Evolutionary conservation across 2,888 invertebrate genomes (phyloP).

Genomic region (Aquatica leii): DNA sequence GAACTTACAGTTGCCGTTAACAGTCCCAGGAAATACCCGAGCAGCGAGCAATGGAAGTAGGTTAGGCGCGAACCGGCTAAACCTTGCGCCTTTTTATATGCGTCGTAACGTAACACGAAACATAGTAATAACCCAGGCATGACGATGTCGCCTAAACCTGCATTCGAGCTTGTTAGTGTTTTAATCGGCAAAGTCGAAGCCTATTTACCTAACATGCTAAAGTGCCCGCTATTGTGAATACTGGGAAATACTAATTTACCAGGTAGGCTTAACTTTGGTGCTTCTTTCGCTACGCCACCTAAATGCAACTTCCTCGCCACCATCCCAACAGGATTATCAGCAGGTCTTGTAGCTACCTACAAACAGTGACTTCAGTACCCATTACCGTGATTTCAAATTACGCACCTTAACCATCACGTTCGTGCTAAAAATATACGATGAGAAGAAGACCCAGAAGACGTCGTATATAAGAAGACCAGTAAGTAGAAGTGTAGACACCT

Average conservation of each 20-base stretch:
- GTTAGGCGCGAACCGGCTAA: conserved; percentile 69
- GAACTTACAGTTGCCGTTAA: conserved; percentile 97
- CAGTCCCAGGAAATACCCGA: conserved; percentile 95
- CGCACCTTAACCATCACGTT: conserved; percentile 94
- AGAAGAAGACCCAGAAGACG: conserved; percentile 99
- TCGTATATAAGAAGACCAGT: conserved; percentile 95
- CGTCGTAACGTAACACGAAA: conserved; percentile 96
- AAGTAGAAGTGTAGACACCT: conserved; percentile 92
- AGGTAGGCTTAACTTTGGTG: conserved; percentile 94
- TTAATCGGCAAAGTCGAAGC: neutral
- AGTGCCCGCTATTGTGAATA: conserved; percentile 95
- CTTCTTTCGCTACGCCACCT: conserved; percentile 88
- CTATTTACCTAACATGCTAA: conserved; percentile 84
- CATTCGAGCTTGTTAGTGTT: too few relatives aligned
- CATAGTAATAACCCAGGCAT: conserved; percentile 96
- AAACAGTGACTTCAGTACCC: too few relatives aligned
- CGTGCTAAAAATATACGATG: conserved; percentile 97
- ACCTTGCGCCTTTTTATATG: conserved; percentile 91
- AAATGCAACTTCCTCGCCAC: conserved; percentile 93
- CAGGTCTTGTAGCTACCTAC: conserved; percentile 79
- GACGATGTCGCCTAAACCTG: conserved; percentile 81
- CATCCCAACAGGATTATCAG: conserved; percentile 92
- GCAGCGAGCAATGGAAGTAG: conserved; percentile 98
- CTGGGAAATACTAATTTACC: conserved; percentile 98
- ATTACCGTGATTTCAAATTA: too few relatives aligned